Percentiles rank a stretch among this genome's conserved stretches.
Evolutionary conservation across 35 echinoderm and acorn worm genomes (phyloP).

Genomic region (Ptychodera flava): DNA sequence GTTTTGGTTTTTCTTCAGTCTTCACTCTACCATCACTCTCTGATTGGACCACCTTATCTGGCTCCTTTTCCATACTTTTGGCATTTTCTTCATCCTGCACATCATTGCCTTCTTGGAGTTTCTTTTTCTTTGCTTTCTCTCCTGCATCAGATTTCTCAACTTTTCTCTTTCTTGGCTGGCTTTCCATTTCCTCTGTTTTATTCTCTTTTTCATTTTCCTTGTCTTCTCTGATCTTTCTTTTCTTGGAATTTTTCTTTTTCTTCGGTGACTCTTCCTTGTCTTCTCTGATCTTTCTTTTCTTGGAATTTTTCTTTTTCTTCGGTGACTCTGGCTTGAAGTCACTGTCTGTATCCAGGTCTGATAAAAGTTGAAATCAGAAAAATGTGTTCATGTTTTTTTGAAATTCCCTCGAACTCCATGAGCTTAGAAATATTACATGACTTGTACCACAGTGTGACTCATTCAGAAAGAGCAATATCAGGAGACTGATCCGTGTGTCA

Average conservation of each 20-base stretch:
- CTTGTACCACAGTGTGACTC: neutral
- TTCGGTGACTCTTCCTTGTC: neutral
- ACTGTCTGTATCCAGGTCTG: neutral
- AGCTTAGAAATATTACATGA: neutral
- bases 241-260: neutral
- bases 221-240: neutral
- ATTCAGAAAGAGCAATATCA: neutral
- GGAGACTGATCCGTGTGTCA: no score
- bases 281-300: neutral
- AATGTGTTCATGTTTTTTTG: no score
- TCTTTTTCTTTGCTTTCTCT: neutral
- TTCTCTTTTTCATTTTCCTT: neutral
- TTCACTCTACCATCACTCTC: neutral
- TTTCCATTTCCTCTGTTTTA: neutral
- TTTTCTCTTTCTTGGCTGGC: neutral
- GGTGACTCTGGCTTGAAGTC: neutral
- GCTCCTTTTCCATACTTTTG: neutral
- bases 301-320: neutral
- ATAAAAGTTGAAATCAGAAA: neutral
- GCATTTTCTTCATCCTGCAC: no score
- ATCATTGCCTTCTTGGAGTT: no score
- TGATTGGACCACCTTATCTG: neutral
- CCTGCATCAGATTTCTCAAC: neutral
- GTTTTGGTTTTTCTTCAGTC: neutral
- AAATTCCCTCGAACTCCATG: no score